These are phyloP conservation scores for Phoenoteleia sp. DNA, from an alignment of 2,888 invertebrate species.

Conservation along the genomic window DNA sequence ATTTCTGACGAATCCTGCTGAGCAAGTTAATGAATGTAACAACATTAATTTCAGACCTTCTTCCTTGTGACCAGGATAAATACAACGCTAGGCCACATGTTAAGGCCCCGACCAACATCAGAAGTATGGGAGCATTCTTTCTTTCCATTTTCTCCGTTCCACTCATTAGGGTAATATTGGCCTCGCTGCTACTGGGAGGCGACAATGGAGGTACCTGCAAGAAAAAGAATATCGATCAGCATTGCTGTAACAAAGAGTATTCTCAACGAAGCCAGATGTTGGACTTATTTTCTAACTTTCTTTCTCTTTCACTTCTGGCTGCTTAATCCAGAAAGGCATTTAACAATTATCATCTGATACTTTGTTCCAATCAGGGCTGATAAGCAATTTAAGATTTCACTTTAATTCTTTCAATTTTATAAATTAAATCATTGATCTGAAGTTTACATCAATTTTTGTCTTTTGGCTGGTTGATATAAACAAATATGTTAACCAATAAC, in stretches of 20 bases:
- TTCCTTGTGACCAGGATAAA: slow-evolving; percentile 84
- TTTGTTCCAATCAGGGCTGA: too few relatives aligned
- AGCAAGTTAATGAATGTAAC: background rate
- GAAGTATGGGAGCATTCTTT: slow-evolving; percentile 83
- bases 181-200: slow-evolving; percentile 84
- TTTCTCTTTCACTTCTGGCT: slow-evolving; percentile 23
- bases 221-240: slow-evolving; percentile 39
- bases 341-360: too few relatives aligned
- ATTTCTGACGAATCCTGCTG: too few relatives aligned
- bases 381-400: too few relatives aligned
- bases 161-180: slow-evolving; percentile 84
- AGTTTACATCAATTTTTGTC: too few relatives aligned
- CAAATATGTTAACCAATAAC: too few relatives aligned
- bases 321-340: too few relatives aligned
- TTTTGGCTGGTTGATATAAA: too few relatives aligned
- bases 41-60: slow-evolving; percentile 78
- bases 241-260: slow-evolving; percentile 20
- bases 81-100: slow-evolving; percentile 85
- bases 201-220: slow-evolving; percentile 85
- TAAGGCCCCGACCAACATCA: slow-evolving; percentile 83
- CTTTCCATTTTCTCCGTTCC: slow-evolving; percentile 83
- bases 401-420: too few relatives aligned
- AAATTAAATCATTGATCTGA: too few relatives aligned
- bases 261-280: slow-evolving; percentile 38
- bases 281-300: slow-evolving; percentile 30